A percentile compares a stretch with the other conserved stretches of the same genome.
Conservation (phyloP, 2,888 invertebrate species). For the Psylliodes chrysocephalus region DNA sequence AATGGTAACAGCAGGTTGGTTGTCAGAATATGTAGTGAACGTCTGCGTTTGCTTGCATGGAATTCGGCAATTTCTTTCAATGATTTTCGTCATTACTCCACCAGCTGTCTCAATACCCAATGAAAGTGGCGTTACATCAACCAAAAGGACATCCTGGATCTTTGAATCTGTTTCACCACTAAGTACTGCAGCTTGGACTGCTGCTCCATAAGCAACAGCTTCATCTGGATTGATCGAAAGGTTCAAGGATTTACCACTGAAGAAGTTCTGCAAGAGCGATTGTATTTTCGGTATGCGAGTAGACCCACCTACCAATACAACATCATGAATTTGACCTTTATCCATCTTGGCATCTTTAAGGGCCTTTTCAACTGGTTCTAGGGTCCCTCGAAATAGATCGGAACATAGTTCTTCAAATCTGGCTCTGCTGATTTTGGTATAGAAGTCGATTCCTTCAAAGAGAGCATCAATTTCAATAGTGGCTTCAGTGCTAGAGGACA, state of each 20-base stretch:
- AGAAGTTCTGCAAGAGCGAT: constrained; percentile 78
- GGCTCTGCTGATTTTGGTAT: constrained; percentile 77
- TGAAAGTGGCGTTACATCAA: constrained; percentile 76
- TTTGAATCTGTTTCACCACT: constrained; percentile 69
- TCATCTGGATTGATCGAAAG: constrained; percentile 61
- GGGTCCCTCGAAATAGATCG: constrained; percentile 74
- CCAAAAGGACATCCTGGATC: constrained; percentile 78
- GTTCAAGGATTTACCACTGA: constrained; percentile 68
- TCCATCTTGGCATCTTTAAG: constrained; percentile 81
- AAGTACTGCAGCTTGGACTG: constrained; percentile 59
- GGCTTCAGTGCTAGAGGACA: constrained; percentile 82
- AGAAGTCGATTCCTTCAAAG: constrained; percentile 78
- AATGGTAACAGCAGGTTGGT: constrained; percentile 72
- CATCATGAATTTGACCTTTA: constrained; percentile 79
- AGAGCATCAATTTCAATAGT: constrained; percentile 80
- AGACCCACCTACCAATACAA: constrained; percentile 84
- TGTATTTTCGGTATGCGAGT: constrained; percentile 85
- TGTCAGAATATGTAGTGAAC: constrained; percentile 75
- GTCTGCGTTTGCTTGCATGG: constrained; percentile 68
- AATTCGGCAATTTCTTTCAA: constrained; percentile 69
- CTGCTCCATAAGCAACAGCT: constrained; percentile 61
- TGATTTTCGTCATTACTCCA: constrained; percentile 76
- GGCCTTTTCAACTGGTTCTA: constrained; percentile 79
- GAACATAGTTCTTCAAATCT: constrained; percentile 81
- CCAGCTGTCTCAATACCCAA: constrained; percentile 84